Percentiles rank a stretch among this genome's conserved stretches.
Evolutionary conservation across 1,140 invertebrate genomes (phyloP).

Genomic region (Drosophila repletoides): DNA sequence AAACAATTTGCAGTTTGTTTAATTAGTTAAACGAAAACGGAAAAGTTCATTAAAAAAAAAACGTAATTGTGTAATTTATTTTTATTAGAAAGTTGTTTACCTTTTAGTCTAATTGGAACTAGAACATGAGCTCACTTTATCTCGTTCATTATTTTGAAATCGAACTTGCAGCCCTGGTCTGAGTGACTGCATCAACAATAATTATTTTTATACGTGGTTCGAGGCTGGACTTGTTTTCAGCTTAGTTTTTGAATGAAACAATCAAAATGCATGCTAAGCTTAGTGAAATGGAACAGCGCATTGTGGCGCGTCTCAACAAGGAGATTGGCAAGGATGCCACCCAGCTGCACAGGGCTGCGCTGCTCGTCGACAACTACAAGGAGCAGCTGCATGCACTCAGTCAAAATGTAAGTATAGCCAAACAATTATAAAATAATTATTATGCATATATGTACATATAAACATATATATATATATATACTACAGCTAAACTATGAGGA

Average conservation of each 20-base stretch:
- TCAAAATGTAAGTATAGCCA: slow-evolving; percentile 35
- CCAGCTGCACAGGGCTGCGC: slow-evolving; percentile 80
- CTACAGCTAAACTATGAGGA: slow-evolving; percentile 85
- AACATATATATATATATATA: slow-evolving; percentile 23
- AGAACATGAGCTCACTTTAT: no score
- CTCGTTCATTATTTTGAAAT: background rate
- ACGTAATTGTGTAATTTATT: no score
- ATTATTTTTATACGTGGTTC: slow-evolving; percentile 73
- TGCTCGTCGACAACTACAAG: slow-evolving; percentile 76
- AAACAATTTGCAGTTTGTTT: no score
- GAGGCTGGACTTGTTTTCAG: slow-evolving; percentile 49
- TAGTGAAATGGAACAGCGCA: slow-evolving; percentile 70
- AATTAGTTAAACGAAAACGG: no score
- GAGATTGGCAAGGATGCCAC: slow-evolving; percentile 84
- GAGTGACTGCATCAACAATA: slow-evolving; percentile 42
- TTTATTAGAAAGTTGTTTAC: no score
- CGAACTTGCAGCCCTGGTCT: slow-evolving; percentile 22
- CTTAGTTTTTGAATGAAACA: slow-evolving; percentile 41
- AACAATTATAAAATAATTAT: slow-evolving; percentile 11
- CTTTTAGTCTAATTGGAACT: no score
- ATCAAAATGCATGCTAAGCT: slow-evolving; percentile 55
- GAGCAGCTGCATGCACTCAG: slow-evolving; percentile 82
- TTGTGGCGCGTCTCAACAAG: slow-evolving; percentile 84
- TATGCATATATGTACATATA: background rate
- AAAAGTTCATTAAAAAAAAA: no score